Conservation (phyloP, 2,113 vertebrate genomes). For the Peromyscus californicus region DNA sequence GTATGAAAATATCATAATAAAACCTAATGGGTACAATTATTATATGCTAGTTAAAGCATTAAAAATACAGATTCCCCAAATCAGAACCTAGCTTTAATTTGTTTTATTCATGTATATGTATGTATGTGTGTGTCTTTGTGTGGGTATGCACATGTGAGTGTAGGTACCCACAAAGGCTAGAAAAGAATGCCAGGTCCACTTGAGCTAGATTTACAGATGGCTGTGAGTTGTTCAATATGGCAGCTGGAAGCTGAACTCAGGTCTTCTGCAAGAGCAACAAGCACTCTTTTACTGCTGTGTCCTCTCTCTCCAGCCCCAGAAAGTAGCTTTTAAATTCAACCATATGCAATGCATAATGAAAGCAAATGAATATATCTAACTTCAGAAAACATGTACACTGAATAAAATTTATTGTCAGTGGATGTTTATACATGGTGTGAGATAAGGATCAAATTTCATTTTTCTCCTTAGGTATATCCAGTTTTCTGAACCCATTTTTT, state of each 20-base stretch:
- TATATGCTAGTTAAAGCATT: background rate
- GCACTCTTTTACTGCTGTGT: background rate
- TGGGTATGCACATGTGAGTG: background rate
- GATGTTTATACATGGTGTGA: background rate
- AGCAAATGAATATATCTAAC: background rate
- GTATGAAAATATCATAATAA: background rate
- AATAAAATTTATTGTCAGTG: background rate
- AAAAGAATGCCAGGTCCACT: background rate
- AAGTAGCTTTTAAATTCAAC: conserved; percentile 7
- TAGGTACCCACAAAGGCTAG: background rate
- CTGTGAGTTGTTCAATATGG: background rate
- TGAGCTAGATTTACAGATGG: background rate
- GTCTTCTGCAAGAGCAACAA: background rate
- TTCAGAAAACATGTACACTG: background rate
- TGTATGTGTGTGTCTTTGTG: background rate
- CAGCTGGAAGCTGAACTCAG: background rate
- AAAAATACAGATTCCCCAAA: background rate
- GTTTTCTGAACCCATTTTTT: background rate
- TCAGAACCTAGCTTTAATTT: background rate
- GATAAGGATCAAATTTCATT: background rate
- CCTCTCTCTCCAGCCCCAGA: background rate
- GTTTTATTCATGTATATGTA: background rate
- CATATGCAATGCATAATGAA: background rate
- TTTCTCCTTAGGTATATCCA: background rate
- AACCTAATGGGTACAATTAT: background rate